These are phyloP conservation scores for Nansenia antarctica DNA, from an alignment of 2,113 vertebrate genomes.

Conservation along the genomic window DNA sequence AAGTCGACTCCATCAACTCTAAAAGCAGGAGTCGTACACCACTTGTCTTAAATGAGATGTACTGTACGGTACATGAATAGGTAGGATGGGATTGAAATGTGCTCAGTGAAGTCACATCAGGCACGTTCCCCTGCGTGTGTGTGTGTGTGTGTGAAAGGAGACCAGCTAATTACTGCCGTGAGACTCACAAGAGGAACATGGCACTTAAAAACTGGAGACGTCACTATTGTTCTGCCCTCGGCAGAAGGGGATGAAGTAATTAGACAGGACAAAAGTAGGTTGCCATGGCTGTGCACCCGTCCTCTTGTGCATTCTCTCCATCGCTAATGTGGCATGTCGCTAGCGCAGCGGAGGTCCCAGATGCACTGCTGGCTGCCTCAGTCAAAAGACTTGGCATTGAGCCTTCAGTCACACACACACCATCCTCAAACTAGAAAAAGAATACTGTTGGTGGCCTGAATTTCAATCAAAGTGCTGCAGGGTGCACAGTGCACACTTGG, in stretches of 20 bases:
- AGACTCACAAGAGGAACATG: not conserved
- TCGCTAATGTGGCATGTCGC: not conserved
- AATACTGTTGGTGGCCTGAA: too few relatives aligned
- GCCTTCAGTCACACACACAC: too few relatives aligned
- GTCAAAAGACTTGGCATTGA: too few relatives aligned
- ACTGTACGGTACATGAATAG: too few relatives aligned
- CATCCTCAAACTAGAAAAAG: too few relatives aligned
- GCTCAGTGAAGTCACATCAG: not conserved
- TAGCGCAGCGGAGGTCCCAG: too few relatives aligned
- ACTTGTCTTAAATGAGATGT: too few relatives aligned
- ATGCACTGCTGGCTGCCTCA: too few relatives aligned
- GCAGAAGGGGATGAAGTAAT: slow-evolving; percentile 13
- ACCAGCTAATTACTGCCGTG: not conserved
- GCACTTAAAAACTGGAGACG: not conserved
- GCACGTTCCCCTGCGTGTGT: not conserved
- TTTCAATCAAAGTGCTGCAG: too few relatives aligned
- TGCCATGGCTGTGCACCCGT: not conserved
- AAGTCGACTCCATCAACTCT: too few relatives aligned
- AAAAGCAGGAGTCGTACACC: too few relatives aligned
- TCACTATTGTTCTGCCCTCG: not conserved
- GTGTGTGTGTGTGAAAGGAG: not conserved
- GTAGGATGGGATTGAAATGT: not conserved
- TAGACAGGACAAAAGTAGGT: slow-evolving; percentile 29
- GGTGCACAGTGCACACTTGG: too few relatives aligned
- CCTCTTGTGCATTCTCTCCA: not conserved